Evolutionary conservation across 2,888 invertebrate species (phyloP).

Genomic region (Leucoma salicis): DNA sequence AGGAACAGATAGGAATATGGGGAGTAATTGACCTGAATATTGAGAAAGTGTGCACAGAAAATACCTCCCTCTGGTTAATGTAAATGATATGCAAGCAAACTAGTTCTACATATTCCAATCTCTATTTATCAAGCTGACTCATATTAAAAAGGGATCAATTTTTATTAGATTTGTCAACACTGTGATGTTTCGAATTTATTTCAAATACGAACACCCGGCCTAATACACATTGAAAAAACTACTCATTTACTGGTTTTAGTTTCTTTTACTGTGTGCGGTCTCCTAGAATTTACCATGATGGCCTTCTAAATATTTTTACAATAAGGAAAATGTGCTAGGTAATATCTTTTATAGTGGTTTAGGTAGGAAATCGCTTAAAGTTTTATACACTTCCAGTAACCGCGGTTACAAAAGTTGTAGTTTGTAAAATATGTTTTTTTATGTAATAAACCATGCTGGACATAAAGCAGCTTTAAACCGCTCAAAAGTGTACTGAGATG

Average conservation of each 20-base stretch:
- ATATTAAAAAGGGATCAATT: conserved; percentile 30
- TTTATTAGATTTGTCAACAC: conserved; percentile 27
- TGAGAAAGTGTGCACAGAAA: too few species aligned
- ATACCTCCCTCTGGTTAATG: too few species aligned
- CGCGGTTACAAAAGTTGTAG: conserved; percentile 4
- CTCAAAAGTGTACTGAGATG: conserved; percentile 55
- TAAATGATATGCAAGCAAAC: too few species aligned
- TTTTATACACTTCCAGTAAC: conserved; percentile 26
- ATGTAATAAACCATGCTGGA: conserved; percentile 36
- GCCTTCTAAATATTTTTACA: conserved; percentile 53
- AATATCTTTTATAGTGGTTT: conserved; percentile 31
- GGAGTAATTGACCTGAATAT: too few species aligned
- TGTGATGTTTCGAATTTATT: conserved; percentile 29
- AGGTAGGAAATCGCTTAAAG: conserved; percentile 19
- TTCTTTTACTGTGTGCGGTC: conserved; percentile 24
- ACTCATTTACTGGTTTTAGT: neutral
- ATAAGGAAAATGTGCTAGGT: conserved; percentile 49
- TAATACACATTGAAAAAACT: neutral
- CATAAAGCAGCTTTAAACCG: conserved; percentile 53
- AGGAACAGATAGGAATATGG: too few species aligned
- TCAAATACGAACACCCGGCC: conserved; percentile 1
- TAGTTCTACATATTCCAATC: too few species aligned
- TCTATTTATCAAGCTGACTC: conserved; percentile 16
- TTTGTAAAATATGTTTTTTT: conserved; percentile 26
- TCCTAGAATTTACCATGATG: conserved; percentile 46